These are phyloP conservation scores for Nomada ruficornis DNA, from an alignment of 2,888 invertebrate genomes.

Conservation along the genomic window DNA sequence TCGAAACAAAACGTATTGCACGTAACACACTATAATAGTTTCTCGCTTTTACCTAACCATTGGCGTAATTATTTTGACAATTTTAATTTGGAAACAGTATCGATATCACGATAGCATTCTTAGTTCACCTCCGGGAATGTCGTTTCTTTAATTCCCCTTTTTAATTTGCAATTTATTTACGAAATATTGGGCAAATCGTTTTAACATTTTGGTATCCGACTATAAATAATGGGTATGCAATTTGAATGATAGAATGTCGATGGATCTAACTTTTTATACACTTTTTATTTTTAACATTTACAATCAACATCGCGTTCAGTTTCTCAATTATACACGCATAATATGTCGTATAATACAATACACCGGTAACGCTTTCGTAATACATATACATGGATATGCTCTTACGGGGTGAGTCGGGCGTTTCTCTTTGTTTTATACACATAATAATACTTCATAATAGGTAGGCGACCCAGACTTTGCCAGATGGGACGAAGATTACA, in stretches of 20 bases:
- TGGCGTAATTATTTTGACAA: too few relatives aligned
- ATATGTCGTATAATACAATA: conserved; percentile 75
- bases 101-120: too few relatives aligned
- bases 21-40: too few relatives aligned
- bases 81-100: too few relatives aligned
- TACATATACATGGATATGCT: conserved; percentile 74
- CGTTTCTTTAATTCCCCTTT: too few relatives aligned
- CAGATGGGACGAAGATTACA: conserved; percentile 56
- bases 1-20: neutral
- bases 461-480: conserved; percentile 58
- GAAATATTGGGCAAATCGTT: too few relatives aligned
- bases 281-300: conserved; percentile 84
- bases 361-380: conserved; percentile 75
- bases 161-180: too few relatives aligned
- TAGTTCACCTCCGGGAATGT: too few relatives aligned
- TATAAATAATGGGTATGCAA: neutral
- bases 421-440: conserved; percentile 54
- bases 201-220: too few relatives aligned
- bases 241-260: neutral
- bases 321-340: conserved; percentile 81
- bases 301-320: conserved; percentile 81
- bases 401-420: conserved; percentile 55
- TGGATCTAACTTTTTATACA: conserved; percentile 75
- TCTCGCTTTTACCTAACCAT: too few relatives aligned
- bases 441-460: conserved; percentile 71